Evolutionary conservation across 1,140 invertebrate species (phyloP).

Genomic region (Hypothenemus hampei): DNA sequence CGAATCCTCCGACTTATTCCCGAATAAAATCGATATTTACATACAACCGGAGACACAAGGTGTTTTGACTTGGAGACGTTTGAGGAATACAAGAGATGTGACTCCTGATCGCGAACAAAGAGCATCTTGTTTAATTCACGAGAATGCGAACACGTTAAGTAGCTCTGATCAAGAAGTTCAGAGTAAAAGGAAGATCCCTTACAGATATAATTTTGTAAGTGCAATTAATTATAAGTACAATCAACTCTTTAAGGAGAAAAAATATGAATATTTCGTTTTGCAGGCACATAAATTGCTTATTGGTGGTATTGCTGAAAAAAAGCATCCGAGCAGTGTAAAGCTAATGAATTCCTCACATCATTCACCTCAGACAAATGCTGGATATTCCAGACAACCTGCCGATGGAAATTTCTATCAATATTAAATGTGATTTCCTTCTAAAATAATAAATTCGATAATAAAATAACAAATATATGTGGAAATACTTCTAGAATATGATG

Average conservation of each 20-base stretch:
- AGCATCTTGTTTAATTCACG: not conserved
- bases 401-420: constrained; percentile 48
- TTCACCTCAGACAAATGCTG: constrained; percentile 60
- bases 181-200: constrained; percentile 19
- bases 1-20: constrained; percentile 55
- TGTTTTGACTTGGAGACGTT: constrained; percentile 50
- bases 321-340: constrained; percentile 57
- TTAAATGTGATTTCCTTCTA: constrained; percentile 26
- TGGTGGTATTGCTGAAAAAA: constrained; percentile 54
- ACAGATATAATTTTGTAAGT: constrained; percentile 35
- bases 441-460: too few species aligned
- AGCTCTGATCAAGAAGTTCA: not conserved
- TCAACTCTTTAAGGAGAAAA: not conserved
- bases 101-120: constrained; percentile 40
- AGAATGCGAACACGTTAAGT: not conserved
- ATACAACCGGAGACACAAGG: constrained; percentile 56
- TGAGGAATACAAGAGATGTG: constrained; percentile 54
- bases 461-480: too few species aligned
- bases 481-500: too few species aligned
- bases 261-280: constrained; percentile 23
- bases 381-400: constrained; percentile 58
- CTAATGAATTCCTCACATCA: constrained; percentile 63
- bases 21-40: constrained; percentile 54
- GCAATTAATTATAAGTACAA: not conserved
- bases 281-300: constrained; percentile 53